A percentile compares a stretch with the other conserved stretches of the same genome.
Evolutionary conservation across 2,113 vertebrate genomes (phyloP).

Genomic region (Neotoma lepida): DNA sequence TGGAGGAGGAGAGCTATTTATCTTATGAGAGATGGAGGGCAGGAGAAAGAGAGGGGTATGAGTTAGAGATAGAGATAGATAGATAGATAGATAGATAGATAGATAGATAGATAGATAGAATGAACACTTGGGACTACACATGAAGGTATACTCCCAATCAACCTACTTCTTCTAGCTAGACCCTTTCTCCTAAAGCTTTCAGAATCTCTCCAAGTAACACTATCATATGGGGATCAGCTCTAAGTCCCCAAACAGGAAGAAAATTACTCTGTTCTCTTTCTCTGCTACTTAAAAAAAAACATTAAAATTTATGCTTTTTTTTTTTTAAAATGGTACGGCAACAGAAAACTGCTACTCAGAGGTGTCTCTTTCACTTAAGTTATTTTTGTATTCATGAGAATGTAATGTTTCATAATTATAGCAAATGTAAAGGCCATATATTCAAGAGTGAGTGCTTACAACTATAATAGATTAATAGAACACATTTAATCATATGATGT

Average conservation of each 20-base stretch:
- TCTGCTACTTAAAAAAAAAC: neutral
- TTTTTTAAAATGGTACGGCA: neutral
- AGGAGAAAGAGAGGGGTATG: neutral
- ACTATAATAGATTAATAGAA: neutral
- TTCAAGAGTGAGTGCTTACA: conserved; percentile 1
- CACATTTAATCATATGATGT: neutral
- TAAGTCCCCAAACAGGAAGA: neutral
- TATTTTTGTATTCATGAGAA: conserved; percentile 10
- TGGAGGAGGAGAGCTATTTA: neutral
- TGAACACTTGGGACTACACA: neutral
- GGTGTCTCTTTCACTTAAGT: neutral
- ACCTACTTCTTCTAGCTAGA: neutral
- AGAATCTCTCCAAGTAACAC: neutral
- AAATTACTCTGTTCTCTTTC: neutral
- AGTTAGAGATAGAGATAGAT: neutral
- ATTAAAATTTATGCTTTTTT: neutral
- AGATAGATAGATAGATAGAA: neutral
- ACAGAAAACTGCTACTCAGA: neutral
- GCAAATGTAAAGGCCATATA: neutral
- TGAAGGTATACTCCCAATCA: neutral
- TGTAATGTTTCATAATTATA: neutral
- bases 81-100: neutral
- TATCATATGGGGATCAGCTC: neutral
- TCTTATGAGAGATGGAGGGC: neutral
- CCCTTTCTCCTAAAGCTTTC: neutral